Evolutionary conservation across 2,888 invertebrate genomes (phyloP), one percentile per base, ranked within the genome.

Genomic region (Ellobium chinense): DNA sequence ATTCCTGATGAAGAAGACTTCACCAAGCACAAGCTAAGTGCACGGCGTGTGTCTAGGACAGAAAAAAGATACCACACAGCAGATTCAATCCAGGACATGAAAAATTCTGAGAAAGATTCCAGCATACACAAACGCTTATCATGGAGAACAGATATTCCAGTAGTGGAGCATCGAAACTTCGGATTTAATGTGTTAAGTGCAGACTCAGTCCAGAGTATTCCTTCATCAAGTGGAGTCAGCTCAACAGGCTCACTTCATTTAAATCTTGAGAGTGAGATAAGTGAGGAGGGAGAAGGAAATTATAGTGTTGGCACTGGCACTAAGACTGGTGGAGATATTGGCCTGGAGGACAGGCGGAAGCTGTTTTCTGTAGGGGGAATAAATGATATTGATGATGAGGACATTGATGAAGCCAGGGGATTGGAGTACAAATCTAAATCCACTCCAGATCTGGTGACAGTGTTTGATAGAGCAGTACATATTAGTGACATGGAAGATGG

Each of bases 1-100:
- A 46, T 63, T 24, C 62, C 18, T 39, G 63, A 39, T 46, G 78
- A 78, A 12, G 80, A 80, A 31, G 80, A 80, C 1, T 37, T 75
- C 9, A 60, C 81, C 24, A 77, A 62, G 36, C 69, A 60, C n/a
- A 91, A 91, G 80, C 84, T 90, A 34, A 91, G 91, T 93, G 89
- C 90, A 83, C 84, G 91, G 70, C 86, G 91, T 29, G 58, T 74
- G 36, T 81, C 89, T 5, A 85, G 91, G 66, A 87, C 87, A 24
- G 92, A 92, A 84, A 94, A 94, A 88, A 92, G 95, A 82, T 95
- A 95, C 91, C 94, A 95, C 91, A 95, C 95, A 7, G 95, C 95
- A 7, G 95, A 95, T 84, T 94, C 94, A 82, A 95, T 95, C 85
- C 95, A 95, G 89, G 95, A 95, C 89, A 94, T 95, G 77, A 82